phyloP scores from a whole-genome alignment of 1,140 invertebrate species.

The Lucilia cuprina region DNA sequence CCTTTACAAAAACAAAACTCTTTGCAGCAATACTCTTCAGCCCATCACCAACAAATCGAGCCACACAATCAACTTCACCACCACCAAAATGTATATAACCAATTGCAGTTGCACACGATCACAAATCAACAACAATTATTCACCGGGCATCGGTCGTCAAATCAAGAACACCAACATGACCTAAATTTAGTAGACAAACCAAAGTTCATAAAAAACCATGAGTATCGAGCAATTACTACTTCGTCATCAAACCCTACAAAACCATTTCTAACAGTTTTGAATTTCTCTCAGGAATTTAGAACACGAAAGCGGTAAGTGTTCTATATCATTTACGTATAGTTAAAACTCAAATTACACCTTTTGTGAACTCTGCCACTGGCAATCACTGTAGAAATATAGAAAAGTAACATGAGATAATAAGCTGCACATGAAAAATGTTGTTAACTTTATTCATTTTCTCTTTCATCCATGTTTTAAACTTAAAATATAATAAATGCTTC shows the following conservation, averaged over 20 bases:
- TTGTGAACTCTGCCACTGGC: no score
- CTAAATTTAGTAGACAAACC: background rate
- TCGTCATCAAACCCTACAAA: background rate
- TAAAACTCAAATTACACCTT: no score
- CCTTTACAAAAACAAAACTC: conserved; percentile 50
- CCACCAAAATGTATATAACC: background rate
- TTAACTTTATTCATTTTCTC: no score
- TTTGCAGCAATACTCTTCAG: conserved; percentile 34
- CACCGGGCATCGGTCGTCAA: background rate
- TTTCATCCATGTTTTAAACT: no score
- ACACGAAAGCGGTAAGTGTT: conserved; percentile 15
- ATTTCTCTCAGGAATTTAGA: background rate
- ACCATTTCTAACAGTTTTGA: background rate
- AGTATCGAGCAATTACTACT: background rate
- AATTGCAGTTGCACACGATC: background rate
- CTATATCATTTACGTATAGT: background rate
- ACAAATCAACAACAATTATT: conserved; percentile 7
- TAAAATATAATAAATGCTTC: no score
- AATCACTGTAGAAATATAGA: no score
- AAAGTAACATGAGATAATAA: no score
- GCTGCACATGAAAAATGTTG: no score
- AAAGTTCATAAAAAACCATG: background rate
- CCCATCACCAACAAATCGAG: conserved; percentile 32
- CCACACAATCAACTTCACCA: conserved; percentile 41
- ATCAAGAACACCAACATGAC: background rate